Conservation (phyloP, 2,797 vertebrate species). For the Melanotaenia pygmaea region DNA sequence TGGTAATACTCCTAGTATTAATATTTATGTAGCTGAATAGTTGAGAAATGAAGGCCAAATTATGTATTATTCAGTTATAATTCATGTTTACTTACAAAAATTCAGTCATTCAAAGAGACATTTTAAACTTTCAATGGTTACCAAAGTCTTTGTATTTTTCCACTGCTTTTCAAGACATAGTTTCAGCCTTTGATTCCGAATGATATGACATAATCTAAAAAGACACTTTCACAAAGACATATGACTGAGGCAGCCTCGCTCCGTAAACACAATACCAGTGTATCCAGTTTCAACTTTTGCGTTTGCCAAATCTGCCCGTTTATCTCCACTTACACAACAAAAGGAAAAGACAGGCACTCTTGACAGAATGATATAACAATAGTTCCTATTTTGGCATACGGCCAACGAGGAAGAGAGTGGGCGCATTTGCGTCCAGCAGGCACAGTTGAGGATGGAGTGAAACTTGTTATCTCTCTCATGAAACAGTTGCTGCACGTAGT, state of each 20-base stretch:
- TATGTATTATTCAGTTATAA: not conserved
- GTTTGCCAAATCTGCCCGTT: conserved; percentile 49
- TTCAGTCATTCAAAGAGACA: not conserved
- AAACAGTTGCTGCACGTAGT: conserved; percentile 38
- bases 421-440: conserved; percentile 37
- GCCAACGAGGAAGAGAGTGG: conserved; percentile 60
- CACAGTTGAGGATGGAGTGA: conserved; percentile 54
- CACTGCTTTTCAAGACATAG: conserved; percentile 28
- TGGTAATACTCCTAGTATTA: conserved; percentile 20
- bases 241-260: conserved; percentile 6
- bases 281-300: conserved; percentile 68
- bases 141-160: conserved; percentile 26
- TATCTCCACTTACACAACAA: conserved; percentile 62
- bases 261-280: conserved; percentile 66
- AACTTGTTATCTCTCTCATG: conserved; percentile 67
- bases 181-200: conserved; percentile 36
- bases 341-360: conserved; percentile 41
- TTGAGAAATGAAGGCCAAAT: not conserved
- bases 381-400: conserved; percentile 49
- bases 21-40: conserved; percentile 9
- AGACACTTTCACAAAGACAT: conserved; percentile 37
- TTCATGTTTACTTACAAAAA: not conserved
- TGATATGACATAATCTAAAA: conserved; percentile 60
- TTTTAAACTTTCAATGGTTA: not conserved
- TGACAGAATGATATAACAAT: conserved; percentile 55